A percentile compares a stretch with the other conserved stretches of the same genome.
These are phyloP conservation scores for Eupithecia pulchellata DNA, from an alignment of 2,888 invertebrate species.

Conservation along the genomic window DNA sequence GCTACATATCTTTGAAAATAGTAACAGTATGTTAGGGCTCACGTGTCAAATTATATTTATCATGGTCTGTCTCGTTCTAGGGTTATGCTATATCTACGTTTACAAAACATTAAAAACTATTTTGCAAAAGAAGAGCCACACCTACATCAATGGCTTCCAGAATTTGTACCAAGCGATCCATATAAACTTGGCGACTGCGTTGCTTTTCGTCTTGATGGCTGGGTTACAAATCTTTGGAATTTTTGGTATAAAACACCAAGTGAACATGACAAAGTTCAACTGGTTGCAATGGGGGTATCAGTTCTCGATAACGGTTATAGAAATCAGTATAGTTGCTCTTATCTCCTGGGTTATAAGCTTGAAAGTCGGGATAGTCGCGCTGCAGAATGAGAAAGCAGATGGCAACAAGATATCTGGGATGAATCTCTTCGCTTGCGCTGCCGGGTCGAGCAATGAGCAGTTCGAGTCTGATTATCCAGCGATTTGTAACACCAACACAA, in stretches of 20 bases:
- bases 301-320: conserved; percentile 92
- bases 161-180: conserved; percentile 95
- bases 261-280: conserved; percentile 88
- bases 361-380: conserved; percentile 83
- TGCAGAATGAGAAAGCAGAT: conserved; percentile 90
- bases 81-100: conserved; percentile 93
- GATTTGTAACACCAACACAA: conserved; percentile 94
- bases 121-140: conserved; percentile 90
- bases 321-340: conserved; percentile 94
- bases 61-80: conserved; percentile 92
- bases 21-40: conserved; percentile 86
- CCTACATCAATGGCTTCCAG: conserved; percentile 91
- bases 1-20: conserved; percentile 91
- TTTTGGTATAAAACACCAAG: conserved; percentile 77
- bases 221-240: conserved; percentile 93
- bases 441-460: conserved; percentile 93
- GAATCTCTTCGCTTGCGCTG: conserved; percentile 92
- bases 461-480: conserved; percentile 94
- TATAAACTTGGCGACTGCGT: conserved; percentile 94
- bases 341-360: conserved; percentile 95
- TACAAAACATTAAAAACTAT: conserved; percentile 91
- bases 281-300: conserved; percentile 98
- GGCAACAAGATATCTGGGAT: conserved; percentile 89
- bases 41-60: conserved; percentile 95
- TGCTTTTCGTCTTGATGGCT: conserved; percentile 93